Conservation (phyloP, 1,140 invertebrate genomes). For the Drosophila simulans region DNA sequence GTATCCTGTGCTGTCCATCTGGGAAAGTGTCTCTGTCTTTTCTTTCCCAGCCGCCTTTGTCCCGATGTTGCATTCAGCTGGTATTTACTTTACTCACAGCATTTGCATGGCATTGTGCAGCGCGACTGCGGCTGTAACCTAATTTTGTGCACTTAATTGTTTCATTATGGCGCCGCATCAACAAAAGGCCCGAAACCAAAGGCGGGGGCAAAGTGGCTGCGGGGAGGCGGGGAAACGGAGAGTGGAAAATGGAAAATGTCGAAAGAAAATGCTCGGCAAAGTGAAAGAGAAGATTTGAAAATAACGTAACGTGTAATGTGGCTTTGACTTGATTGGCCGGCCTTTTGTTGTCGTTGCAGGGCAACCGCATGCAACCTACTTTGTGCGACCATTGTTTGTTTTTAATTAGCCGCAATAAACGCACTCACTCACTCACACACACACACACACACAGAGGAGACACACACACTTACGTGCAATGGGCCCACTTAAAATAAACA, state of each 20-base stretch:
- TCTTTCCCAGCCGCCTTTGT: constrained; percentile 39
- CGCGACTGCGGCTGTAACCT: constrained; percentile 69
- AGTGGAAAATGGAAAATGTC: constrained; percentile 49
- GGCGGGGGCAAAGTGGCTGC: constrained; percentile 3
- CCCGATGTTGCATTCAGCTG: constrained; percentile 50
- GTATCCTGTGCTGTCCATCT: constrained; percentile 4
- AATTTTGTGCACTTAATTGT: constrained; percentile 81
- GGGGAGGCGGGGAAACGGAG: constrained; percentile 3
- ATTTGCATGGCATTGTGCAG: constrained; percentile 76
- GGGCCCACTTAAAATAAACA: constrained; percentile 77
- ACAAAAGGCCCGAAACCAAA: constrained; percentile 61
- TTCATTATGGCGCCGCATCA: constrained; percentile 81
- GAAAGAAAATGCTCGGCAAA: constrained; percentile 55
- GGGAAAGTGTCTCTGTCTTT: constrained; percentile 38
- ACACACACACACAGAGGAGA: constrained; percentile 3
- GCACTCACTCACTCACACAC: constrained; percentile 53
- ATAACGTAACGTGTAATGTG: constrained; percentile 65
- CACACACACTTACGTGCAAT: constrained; percentile 40
- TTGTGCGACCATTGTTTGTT: constrained; percentile 76
- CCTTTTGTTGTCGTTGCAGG: constrained; percentile 55
- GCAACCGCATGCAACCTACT: constrained; percentile 72
- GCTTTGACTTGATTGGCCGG: constrained; percentile 71
- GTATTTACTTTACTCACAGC: constrained; percentile 76
- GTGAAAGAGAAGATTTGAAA: constrained; percentile 55
- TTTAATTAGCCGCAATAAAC: constrained; percentile 83